Percentiles rank a stretch among this genome's conserved stretches.
phyloP scores from a whole-genome alignment of 2,888 invertebrate species.

The Hemithea aestivaria region DNA sequence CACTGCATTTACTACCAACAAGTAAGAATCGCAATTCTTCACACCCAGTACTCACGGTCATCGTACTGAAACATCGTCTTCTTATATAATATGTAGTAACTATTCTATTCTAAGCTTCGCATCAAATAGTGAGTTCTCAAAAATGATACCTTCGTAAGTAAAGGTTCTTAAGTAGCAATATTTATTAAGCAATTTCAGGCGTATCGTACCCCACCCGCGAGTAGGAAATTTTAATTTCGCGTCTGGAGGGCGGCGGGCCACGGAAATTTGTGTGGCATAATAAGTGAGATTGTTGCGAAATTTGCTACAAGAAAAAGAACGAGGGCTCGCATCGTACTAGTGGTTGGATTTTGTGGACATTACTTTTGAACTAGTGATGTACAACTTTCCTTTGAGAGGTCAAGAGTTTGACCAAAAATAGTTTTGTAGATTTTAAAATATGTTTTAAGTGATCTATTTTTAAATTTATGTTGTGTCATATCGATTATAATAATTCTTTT shows the following conservation, averaged over 20 bases:
- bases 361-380: conserved; percentile 1
- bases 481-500: too few relatives aligned
- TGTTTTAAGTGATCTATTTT: too few relatives aligned
- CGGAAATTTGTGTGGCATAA: conserved; percentile 79
- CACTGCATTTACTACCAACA: too few relatives aligned
- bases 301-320: conserved; percentile 79
- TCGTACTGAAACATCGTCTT: too few relatives aligned
- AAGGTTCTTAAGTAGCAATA: conserved; percentile 63
- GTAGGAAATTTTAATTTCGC: conserved; percentile 78
- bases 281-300: conserved; percentile 80
- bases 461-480: too few relatives aligned
- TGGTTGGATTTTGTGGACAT: conserved; percentile 41
- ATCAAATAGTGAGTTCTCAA: conserved; percentile 4
- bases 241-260: conserved; percentile 69
- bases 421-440: too few relatives aligned
- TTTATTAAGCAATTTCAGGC: conserved; percentile 72
- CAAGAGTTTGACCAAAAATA: too few relatives aligned
- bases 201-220: conserved; percentile 65
- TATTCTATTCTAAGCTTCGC: too few relatives aligned
- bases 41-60: too few relatives aligned
- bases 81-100: too few relatives aligned
- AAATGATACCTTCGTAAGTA: conserved; percentile 43
- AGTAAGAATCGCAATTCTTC: too few relatives aligned
- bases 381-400: too few relatives aligned
- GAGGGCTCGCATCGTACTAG: conserved; percentile 61